These are phyloP conservation scores for Scolopax rusticola DNA, from an alignment of 2,797 vertebrate species.

Conservation along the genomic window DNA sequence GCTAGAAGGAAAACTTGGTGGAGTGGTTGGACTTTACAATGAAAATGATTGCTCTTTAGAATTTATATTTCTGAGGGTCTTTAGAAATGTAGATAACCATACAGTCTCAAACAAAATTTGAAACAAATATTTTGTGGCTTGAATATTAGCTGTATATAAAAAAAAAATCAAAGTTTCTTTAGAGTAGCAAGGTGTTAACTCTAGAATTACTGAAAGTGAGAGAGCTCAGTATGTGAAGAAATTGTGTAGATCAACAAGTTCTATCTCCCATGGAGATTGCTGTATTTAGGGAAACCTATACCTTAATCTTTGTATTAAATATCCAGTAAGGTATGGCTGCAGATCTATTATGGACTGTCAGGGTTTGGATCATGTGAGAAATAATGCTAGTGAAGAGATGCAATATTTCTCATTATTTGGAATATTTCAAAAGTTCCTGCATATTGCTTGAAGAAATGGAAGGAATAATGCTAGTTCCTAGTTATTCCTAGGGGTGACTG, in stretches of 20 bases:
- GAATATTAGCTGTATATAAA: background rate
- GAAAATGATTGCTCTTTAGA: background rate
- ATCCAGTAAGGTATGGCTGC: background rate
- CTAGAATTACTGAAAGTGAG: background rate
- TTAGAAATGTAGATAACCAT: background rate
- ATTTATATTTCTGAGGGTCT: background rate
- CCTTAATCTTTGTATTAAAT: background rate
- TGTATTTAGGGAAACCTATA: background rate
- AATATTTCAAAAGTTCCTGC: background rate
- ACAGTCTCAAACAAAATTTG: background rate
- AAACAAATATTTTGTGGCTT: background rate
- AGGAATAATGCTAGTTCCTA: background rate
- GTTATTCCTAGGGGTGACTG: background rate
- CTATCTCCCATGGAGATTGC: background rate
- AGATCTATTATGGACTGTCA: background rate
- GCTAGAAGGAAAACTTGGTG: constrained; percentile 11
- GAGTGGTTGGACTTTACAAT: background rate
- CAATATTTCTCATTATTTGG: background rate
- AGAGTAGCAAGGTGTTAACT: background rate
- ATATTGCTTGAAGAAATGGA: background rate
- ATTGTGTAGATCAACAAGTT: background rate
- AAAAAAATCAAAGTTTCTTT: background rate
- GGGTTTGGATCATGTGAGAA: background rate
- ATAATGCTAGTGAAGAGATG: background rate
- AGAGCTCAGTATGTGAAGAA: background rate